Conservation (phyloP, 2,797 vertebrate species). For the Pseudomugil tenellus region DNA sequence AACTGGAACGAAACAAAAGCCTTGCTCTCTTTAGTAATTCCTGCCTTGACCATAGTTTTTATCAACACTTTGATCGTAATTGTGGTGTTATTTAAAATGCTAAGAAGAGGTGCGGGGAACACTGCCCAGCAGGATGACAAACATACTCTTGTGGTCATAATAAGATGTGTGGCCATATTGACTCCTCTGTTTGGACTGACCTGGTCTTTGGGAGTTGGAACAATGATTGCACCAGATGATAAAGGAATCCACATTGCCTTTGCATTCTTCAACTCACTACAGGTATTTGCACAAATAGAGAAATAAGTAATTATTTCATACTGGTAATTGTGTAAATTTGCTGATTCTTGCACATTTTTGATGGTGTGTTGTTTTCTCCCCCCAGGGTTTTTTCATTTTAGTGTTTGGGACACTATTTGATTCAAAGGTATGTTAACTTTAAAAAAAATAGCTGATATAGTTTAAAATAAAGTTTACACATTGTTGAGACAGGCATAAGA, state of each 20-base stretch:
- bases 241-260: slow-evolving; percentile 75
- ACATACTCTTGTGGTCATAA: slow-evolving; percentile 83
- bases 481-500: not conserved
- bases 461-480: not conserved
- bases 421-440: slow-evolving; percentile 69
- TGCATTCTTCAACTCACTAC: slow-evolving; percentile 81
- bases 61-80: slow-evolving; percentile 85
- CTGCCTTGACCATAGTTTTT: slow-evolving; percentile 85
- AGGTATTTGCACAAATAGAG: slow-evolving; percentile 65
- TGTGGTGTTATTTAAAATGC: slow-evolving; percentile 88
- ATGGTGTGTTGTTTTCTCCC: slow-evolving; percentile 48
- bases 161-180: slow-evolving; percentile 88
- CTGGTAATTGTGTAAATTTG: not conserved
- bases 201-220: slow-evolving; percentile 90
- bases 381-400: slow-evolving; percentile 81
- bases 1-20: slow-evolving; percentile 87
- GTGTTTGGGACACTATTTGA: slow-evolving; percentile 79
- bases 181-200: slow-evolving; percentile 92
- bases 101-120: slow-evolving; percentile 85
- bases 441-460: not conserved
- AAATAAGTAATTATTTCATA: not conserved
- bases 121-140: slow-evolving; percentile 81
- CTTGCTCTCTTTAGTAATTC: slow-evolving; percentile 87
- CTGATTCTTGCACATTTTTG: not conserved
- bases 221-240: slow-evolving; percentile 54